A percentile compares a stretch with the other conserved stretches of the same genome.
phyloP scores from a whole-genome alignment of 92 coral and sea anemone species.

The Parazoanthus darwini region DNA sequence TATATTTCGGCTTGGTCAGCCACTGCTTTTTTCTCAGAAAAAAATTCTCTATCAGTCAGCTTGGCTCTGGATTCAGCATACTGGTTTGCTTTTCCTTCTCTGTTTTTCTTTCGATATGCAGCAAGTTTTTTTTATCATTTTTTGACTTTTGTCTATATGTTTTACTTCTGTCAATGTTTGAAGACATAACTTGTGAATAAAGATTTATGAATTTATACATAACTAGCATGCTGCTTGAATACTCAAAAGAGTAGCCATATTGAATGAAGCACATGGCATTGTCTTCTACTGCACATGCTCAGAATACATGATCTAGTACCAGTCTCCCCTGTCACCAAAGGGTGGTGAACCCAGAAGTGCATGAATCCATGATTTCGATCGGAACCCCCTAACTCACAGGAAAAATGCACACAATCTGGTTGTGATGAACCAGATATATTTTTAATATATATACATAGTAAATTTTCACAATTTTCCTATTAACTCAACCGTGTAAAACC shows the following conservation, averaged over 20 bases:
- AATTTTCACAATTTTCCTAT: no score
- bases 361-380: no score
- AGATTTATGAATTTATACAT: background rate
- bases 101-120: constrained; percentile 47
- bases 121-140: constrained; percentile 45
- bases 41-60: constrained; percentile 30
- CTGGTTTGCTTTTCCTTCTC: constrained; percentile 49
- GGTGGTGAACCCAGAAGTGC: no score
- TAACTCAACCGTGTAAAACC: no score
- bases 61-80: constrained; percentile 41
- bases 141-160: constrained; percentile 43
- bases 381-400: no score
- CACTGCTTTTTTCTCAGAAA: constrained; percentile 31
- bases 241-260: constrained; percentile 31
- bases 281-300: constrained; percentile 27
- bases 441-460: no score
- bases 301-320: constrained; percentile 20
- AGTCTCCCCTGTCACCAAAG: background rate
- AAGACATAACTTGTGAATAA: constrained; percentile 23
- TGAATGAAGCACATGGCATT: constrained; percentile 40
- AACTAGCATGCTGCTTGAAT: constrained; percentile 21
- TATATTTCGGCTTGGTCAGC: constrained; percentile 34
- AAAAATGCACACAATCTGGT: no score
- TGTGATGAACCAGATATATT: no score
- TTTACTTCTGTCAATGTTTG: constrained; percentile 53